Evolutionary conservation across 23 tunicate genomes (phyloP), one percentile per base, ranked within the genome.

Genomic region (Pegea sp.): DNA sequence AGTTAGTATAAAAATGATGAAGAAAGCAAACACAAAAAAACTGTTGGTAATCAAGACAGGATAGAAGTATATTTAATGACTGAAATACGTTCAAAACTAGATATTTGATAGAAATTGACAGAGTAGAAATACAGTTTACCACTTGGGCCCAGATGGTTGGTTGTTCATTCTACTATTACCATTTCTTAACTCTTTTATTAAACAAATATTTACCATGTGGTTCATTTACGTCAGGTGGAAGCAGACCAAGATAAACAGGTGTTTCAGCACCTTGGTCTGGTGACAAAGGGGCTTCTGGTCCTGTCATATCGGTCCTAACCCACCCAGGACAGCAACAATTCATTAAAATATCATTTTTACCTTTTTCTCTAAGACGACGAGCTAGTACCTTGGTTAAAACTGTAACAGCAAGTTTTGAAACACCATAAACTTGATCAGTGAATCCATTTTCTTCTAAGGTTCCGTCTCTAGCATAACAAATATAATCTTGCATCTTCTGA

Each of bases 291-390:
- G 88, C 96, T 34, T 63, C 48, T 24, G 74, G 63, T 3, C 71
- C 71, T 25, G 76, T 70, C 96, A 84, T 84, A 32, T 75, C 77
- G 3, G 88, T 84, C n/a, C 70, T 43, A 16, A 67, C 86, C 77
- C 76, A 84, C 5, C 96, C 96, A 6, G 88, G 96, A 38, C 74
- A 68, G 62, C 77, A 76, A 27, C 67, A 64, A 48, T 84, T 84
- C 31, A 81, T 4, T 42, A 81, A 58, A 30, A 81, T 48, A 44
- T 68, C 86, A 28, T 68, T 69, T 31, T 69, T 75, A 4, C 79
- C 93, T 48, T 60, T 64, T 26, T 64, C 67, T 24, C 52, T 31
- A 26, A 62, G 26, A 53, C 28, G 24, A 42, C 73, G 29, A 0
- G 78, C 78, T 58, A 55, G 71, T 3, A 78, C 59, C 0, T 70